These are phyloP conservation scores for Trissolcus basalis DNA, from an alignment of 1,140 invertebrate genomes.

Conservation along the genomic window DNA sequence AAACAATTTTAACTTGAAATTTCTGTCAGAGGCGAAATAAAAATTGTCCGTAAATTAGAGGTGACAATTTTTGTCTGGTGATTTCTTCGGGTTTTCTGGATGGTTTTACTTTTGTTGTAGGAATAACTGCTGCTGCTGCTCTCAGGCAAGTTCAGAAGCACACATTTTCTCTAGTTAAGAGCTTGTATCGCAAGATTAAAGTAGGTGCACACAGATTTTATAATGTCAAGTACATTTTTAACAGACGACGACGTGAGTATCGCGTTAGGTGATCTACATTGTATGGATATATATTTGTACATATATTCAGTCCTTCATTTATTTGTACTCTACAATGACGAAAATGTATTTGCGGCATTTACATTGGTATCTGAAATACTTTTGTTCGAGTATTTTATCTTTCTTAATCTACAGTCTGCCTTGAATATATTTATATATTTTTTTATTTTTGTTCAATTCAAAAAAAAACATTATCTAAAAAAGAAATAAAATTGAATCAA, in stretches of 20 bases:
- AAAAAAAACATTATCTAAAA: no score
- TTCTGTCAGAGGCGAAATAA: neutral
- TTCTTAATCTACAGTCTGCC: neutral
- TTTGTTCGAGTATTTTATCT: no score
- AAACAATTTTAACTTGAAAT: no score
- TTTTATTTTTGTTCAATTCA: no score
- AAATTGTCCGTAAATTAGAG: slow-evolving; percentile 23
- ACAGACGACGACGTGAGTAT: slow-evolving; percentile 58
- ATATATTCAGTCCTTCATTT: neutral
- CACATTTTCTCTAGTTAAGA: slow-evolving; percentile 66
- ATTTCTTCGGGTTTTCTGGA: slow-evolving; percentile 67
- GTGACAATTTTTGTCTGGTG: slow-evolving; percentile 55
- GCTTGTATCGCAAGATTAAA: slow-evolving; percentile 69
- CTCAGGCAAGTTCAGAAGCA: slow-evolving; percentile 75
- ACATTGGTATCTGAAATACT: no score
- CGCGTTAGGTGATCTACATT: slow-evolving; percentile 13
- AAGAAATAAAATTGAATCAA: no score
- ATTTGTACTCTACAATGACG: neutral
- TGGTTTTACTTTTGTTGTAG: slow-evolving; percentile 75
- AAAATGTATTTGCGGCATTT: no score
- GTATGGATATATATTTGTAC: slow-evolving; percentile 1
- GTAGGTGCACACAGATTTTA: slow-evolving; percentile 66
- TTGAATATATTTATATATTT: no score
- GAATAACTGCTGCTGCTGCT: slow-evolving; percentile 72
- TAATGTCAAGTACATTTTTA: slow-evolving; percentile 35